Percentiles rank a stretch among this genome's conserved stretches.
Conservation (phyloP, 2,888 invertebrate species). For the Meiosimyza platycephala region DNA sequence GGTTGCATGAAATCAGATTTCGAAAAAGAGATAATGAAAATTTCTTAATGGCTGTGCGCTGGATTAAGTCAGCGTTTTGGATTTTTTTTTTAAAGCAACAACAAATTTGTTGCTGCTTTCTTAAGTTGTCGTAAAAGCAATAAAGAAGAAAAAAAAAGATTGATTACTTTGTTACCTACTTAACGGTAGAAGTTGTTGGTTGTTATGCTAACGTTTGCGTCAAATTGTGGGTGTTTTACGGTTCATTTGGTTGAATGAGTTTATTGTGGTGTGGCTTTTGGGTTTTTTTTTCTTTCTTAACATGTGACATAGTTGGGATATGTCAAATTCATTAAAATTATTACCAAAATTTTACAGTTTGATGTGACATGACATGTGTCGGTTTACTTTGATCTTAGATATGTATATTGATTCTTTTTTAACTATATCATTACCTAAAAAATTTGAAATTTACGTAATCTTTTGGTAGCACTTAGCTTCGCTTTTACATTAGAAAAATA, state of each 20-base stretch:
- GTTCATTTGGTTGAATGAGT: conserved; percentile 54
- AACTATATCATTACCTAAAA: too few species aligned
- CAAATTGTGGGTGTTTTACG: conserved; percentile 49
- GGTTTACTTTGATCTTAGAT: too few species aligned
- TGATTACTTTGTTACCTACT: conserved; percentile 3
- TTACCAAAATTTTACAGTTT: too few species aligned
- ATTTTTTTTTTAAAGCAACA: not conserved
- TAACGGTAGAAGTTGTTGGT: conserved; percentile 30
- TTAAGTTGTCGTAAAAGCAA: conserved; percentile 4
- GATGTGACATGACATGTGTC: too few species aligned
- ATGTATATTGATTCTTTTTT: too few species aligned
- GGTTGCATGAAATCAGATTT: conserved; percentile 1
- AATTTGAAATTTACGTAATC: too few species aligned
- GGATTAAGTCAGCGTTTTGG: not conserved
- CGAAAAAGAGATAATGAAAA: not conserved
- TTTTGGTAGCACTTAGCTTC: too few species aligned
- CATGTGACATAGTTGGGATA: too few species aligned
- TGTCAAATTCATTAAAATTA: too few species aligned
- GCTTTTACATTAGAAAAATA: too few species aligned
- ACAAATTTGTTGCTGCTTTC: too few species aligned
- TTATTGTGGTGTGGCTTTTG: conserved; percentile 20
- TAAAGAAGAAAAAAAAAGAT: conserved; percentile 22
- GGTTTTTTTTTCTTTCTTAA: too few species aligned
- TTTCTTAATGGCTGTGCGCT: conserved; percentile 6
- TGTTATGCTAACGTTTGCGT: conserved; percentile 36